phyloP scores from a whole-genome alignment of 2,113 vertebrate species.

The Sitta europaea region DNA sequence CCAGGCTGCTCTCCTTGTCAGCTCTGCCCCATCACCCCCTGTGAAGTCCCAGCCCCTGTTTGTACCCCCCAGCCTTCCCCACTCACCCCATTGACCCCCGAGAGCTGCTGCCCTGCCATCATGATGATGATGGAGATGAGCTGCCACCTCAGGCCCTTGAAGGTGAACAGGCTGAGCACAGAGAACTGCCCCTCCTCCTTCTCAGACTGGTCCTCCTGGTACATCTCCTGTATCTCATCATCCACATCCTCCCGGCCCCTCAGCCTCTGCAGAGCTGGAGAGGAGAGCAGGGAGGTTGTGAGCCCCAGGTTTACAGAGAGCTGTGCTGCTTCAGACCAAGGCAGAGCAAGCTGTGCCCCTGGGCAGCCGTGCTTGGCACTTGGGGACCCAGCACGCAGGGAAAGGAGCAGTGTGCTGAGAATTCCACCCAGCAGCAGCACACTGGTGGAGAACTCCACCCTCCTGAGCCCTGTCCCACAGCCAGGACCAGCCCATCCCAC shows the following conservation, averaged over 20 bases:
- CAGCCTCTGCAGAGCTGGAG: constrained; percentile 78
- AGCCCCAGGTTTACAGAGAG: neutral
- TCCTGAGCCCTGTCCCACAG: accelerated
- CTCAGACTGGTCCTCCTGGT: constrained; percentile 80
- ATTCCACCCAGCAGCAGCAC: neutral
- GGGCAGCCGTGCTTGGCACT: neutral
- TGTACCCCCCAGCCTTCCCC: neutral
- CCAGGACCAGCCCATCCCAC: neutral
- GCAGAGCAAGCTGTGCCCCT: accelerated
- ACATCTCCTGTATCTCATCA: constrained; percentile 83
- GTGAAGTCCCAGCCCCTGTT: accelerated
- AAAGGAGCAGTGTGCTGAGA: neutral
- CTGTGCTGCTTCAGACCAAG: neutral
- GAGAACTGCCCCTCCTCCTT: constrained; percentile 78
- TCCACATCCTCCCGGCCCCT: constrained; percentile 79
- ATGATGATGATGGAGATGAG: constrained; percentile 82
- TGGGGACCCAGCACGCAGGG: neutral
- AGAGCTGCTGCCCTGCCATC: constrained; percentile 92
- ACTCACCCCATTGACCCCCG: constrained; percentile 84
- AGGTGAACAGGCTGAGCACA: constrained; percentile 76
- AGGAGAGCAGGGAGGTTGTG: neutral
- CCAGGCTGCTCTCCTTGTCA: neutral
- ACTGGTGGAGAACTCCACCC: accelerated
- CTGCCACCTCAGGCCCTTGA: constrained; percentile 86
- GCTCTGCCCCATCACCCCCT: neutral